Evolutionary conservation across 2,888 invertebrate genomes (phyloP).

Genomic region (Lasioglossum marginatum): DNA sequence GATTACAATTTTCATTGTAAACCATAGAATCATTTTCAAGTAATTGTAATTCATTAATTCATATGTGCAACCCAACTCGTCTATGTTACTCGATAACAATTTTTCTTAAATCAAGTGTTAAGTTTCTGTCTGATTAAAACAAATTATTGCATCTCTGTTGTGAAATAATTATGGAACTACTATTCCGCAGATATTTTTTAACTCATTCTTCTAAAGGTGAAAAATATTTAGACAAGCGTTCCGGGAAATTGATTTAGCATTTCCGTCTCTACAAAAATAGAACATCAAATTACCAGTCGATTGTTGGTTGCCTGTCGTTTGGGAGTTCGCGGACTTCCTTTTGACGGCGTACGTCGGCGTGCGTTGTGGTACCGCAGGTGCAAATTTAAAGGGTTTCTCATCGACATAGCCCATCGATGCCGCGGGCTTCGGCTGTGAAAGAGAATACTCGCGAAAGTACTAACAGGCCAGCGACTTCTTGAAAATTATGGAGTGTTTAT

Average conservation of each 20-base stretch:
- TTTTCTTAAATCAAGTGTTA: not conserved
- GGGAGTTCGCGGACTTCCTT: conserved; percentile 27
- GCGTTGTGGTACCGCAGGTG: conserved; percentile 60
- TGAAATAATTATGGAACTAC: not conserved
- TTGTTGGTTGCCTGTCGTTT: conserved; percentile 17
- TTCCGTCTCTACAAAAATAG: not conserved
- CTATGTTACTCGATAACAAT: not conserved
- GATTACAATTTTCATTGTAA: not conserved
- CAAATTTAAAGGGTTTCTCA: conserved; percentile 63
- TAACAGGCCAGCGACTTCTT: not conserved
- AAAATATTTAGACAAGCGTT: not conserved
- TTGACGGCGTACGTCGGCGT: conserved; percentile 52
- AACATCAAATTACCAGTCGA: conserved; percentile 14
- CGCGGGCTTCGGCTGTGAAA: conserved; percentile 43
- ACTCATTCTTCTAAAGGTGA: not conserved
- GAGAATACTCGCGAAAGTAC: not conserved
- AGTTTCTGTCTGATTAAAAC: not conserved
- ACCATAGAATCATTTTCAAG: not conserved
- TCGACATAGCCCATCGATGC: conserved; percentile 72
- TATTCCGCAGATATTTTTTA: not conserved
- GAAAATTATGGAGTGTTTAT: not conserved
- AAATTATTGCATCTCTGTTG: not conserved
- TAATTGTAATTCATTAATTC: too few relatives aligned
- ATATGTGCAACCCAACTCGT: not conserved
- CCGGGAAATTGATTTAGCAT: not conserved